These are phyloP conservation scores for Drosophila equinoxialis DNA, from an alignment of 1,140 invertebrate genomes.

Conservation along the genomic window DNA sequence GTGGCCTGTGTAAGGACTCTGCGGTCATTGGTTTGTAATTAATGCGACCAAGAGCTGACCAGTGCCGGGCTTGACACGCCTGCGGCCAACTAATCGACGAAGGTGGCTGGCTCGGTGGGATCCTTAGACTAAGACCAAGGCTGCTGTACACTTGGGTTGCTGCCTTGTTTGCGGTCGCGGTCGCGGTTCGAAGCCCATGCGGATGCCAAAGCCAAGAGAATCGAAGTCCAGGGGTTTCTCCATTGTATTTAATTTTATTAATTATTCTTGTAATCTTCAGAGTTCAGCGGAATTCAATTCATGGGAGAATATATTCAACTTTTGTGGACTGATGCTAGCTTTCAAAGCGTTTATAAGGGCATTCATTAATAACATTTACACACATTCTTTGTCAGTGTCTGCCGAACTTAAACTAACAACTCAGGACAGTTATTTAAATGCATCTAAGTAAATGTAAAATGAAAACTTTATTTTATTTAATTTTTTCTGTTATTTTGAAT, in stretches of 20 bases:
- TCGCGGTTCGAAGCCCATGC: neutral
- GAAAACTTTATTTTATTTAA: too few relatives aligned
- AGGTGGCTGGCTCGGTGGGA: neutral
- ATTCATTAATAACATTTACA: slow-evolving; percentile 66
- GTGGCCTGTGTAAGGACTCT: slow-evolving; percentile 15
- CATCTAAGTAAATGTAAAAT: neutral
- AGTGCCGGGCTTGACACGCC: slow-evolving; percentile 56
- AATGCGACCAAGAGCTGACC: slow-evolving; percentile 65
- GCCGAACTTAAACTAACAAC: neutral
- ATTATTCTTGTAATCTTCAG: slow-evolving; percentile 77
- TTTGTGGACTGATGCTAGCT: neutral
- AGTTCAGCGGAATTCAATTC: slow-evolving; percentile 38
- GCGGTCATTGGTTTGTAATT: slow-evolving; percentile 79
- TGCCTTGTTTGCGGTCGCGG: slow-evolving; percentile 30
- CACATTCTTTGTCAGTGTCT: slow-evolving; percentile 38
- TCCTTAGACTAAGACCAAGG: slow-evolving; percentile 11
- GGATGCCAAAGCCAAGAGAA: neutral
- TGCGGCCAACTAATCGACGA: slow-evolving; percentile 57
- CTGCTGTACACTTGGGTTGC: neutral
- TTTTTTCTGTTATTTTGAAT: too few relatives aligned
- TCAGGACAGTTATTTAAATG: neutral
- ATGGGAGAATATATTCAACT: neutral
- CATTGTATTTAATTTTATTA: slow-evolving; percentile 79
- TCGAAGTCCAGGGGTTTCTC: slow-evolving; percentile 52
- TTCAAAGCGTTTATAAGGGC: slow-evolving; percentile 21